Evolutionary conservation across 2,888 invertebrate species (phyloP), one percentile per base, ranked within the genome.

Genomic region (Ethmia dodecea): DNA sequence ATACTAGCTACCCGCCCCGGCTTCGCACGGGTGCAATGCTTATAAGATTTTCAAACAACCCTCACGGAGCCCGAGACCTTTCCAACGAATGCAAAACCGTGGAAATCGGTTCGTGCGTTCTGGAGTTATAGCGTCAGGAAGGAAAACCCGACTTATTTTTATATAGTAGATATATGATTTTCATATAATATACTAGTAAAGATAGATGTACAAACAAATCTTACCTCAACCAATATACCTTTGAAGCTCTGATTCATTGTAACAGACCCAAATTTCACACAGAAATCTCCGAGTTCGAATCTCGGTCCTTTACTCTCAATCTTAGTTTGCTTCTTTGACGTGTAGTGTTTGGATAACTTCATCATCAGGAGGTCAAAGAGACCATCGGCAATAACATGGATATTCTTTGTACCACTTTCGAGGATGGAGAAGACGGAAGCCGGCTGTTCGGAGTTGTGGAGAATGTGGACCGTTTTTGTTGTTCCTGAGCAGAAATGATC

Each of bases 371-470:
- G 77, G 72, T 98, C 98, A 62, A 98, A 97, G 2, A 97, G 87
- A 1, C 93, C 93, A 63, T 98, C 98, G 0, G 97, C 96, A 18
- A 96, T 94, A 0, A 98, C 88, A 1, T 96, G 94, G 16, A 96
- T 93, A 40, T 93, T 92, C 65, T 95, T 95, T 8, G 90, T 91
- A 0, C 95, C 96, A 31, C 93, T 93, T 56, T 98, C 98, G 5
- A 98, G 86, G 15, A 97, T 91, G 5, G 97, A 94, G 78, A 97
- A 98, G 2, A 96, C 96, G 0, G 97, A 94, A 0, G 96, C 97
- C 0, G 98, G 98, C 62, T 96, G 95, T 66, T 98, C 98, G 0
- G 96, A 97, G 73, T 98, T 96, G 79, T 98, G 97, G 5, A 98
- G 87, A n/a, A 98, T 93, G 73, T 97, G 96, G 0, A 97, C 93